Evolutionary conservation across 2,797 vertebrate species (phyloP).

Genomic region (Spinibarbus caldwelli): DNA sequence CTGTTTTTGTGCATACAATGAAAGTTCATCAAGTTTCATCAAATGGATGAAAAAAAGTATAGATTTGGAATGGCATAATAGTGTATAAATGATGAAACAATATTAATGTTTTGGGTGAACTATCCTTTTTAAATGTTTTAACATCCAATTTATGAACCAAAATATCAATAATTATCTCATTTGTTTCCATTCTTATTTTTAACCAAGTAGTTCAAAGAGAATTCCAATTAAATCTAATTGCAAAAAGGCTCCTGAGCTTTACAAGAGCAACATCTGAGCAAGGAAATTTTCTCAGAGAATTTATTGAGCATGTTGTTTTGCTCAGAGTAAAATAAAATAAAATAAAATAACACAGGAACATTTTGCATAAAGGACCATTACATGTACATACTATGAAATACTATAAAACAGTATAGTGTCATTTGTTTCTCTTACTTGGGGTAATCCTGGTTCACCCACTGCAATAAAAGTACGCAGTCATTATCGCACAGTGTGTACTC

Average conservation of each 20-base stretch:
- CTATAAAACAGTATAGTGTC: not conserved
- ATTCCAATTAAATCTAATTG: not conserved
- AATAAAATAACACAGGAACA: not conserved
- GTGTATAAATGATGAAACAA: not conserved
- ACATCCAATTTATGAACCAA: not conserved
- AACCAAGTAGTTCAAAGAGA: not conserved
- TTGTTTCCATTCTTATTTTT: not conserved
- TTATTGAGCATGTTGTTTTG: not conserved
- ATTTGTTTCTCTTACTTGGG: slow-evolving; percentile 81
- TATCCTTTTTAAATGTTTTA: not conserved
- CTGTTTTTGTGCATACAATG: not conserved
- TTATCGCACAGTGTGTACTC: slow-evolving; percentile 79
- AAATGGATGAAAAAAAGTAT: not conserved
- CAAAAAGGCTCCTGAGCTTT: not conserved
- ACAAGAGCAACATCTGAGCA: not conserved
- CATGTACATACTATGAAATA: not conserved
- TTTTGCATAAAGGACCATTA: not conserved
- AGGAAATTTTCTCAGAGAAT: not conserved
- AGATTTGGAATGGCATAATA: not conserved
- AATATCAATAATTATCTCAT: not conserved
- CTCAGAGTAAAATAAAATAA: not conserved
- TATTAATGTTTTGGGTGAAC: not conserved
- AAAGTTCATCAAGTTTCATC: not conserved
- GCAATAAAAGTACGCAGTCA: slow-evolving; percentile 80
- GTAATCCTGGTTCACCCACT: slow-evolving; percentile 85